Evolutionary conservation across 2,797 vertebrate species (phyloP).

Genomic region (Pteronotus mesoamericanus): DNA sequence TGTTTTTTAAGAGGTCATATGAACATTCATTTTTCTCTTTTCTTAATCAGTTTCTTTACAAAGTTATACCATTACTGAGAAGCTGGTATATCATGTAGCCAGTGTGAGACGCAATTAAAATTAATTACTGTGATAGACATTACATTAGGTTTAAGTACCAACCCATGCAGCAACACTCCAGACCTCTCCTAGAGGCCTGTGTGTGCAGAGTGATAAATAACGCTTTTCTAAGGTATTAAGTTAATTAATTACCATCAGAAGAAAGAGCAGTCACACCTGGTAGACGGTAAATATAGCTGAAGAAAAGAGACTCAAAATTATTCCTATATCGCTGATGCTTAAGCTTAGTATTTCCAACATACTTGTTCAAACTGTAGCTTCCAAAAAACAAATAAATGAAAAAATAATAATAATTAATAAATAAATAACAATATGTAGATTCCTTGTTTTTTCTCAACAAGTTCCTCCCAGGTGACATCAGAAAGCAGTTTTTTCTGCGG

Average conservation of each 20-base stretch:
- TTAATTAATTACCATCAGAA: slow-evolving; percentile 43
- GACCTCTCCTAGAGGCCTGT: background rate
- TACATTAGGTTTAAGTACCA: background rate
- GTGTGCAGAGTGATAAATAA: background rate
- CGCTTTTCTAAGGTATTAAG: background rate
- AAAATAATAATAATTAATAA: background rate
- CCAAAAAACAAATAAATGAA: background rate
- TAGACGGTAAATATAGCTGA: background rate
- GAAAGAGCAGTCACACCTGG: background rate
- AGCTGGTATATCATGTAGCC: background rate
- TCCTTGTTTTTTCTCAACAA: background rate
- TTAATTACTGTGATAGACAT: slow-evolving; percentile 29
- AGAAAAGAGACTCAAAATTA: background rate
- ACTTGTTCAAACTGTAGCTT: background rate
- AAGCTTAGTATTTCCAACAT: background rate
- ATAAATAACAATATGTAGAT: background rate
- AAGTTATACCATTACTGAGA: background rate
- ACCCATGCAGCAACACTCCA: background rate
- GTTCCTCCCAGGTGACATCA: background rate
- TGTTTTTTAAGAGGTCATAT: background rate
- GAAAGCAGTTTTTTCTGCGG: background rate
- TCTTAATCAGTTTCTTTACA: slow-evolving; percentile 12
- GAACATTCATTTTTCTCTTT: background rate
- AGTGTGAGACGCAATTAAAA: slow-evolving; percentile 42
- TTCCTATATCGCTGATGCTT: background rate